Evolutionary conservation across 2,113 vertebrate species (phyloP).

Genomic region (Campylomormyrus numenius): DNA sequence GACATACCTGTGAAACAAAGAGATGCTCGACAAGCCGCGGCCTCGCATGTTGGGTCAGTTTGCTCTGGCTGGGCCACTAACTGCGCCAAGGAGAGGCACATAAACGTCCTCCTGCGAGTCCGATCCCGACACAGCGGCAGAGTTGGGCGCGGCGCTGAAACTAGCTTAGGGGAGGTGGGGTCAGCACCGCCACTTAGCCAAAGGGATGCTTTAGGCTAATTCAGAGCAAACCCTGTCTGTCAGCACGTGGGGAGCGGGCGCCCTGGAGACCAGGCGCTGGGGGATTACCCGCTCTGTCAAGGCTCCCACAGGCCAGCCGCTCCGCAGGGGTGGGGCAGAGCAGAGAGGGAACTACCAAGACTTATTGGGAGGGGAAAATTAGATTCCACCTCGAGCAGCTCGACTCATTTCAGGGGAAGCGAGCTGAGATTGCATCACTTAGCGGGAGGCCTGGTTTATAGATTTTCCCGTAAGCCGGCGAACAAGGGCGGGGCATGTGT

Average conservation of each 20-base stretch:
- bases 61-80: not conserved
- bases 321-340: not conserved
- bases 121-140: not conserved
- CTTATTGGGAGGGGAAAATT: constrained; percentile 30
- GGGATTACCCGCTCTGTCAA: not conserved
- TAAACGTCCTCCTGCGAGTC: not conserved
- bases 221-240: not conserved
- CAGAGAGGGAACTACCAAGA: not conserved
- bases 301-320: not conserved
- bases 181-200: not conserved
- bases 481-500: constrained; percentile 10
- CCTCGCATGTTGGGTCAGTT: not conserved
- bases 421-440: constrained; percentile 40
- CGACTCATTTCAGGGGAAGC: constrained; percentile 35
- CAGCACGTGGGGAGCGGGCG: not conserved
- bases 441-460: constrained; percentile 27
- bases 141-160: not conserved
- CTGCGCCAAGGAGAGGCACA: not conserved
- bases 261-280: not conserved
- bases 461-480: constrained; percentile 22
- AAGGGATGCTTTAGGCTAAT: not conserved
- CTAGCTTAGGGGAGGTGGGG: not conserved
- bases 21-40: no score
- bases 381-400: constrained; percentile 30
- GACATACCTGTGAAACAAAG: not conserved